phyloP scores from a whole-genome alignment of 1,140 invertebrate species.

The Trichonephila inaurata region DNA sequence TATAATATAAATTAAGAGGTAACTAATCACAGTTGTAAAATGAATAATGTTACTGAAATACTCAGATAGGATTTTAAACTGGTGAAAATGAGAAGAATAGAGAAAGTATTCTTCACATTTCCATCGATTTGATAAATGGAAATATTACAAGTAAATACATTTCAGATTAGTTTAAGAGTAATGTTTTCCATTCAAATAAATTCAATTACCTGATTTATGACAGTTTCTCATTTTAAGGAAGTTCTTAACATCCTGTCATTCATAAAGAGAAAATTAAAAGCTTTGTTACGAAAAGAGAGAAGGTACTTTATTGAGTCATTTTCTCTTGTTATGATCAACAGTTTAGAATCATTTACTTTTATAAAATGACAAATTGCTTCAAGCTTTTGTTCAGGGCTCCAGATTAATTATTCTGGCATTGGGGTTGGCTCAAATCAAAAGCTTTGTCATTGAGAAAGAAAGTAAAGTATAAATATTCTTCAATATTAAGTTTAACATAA shows the following conservation, averaged over 20 bases:
- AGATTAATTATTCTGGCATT: neutral
- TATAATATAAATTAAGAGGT: too few species aligned
- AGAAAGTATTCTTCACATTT: neutral
- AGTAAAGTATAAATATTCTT: too few species aligned
- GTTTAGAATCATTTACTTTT: neutral
- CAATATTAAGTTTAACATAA: too few species aligned
- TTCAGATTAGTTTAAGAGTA: neutral
- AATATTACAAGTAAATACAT: neutral
- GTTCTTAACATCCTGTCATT: conserved; percentile 13
- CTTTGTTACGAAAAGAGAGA: neutral
- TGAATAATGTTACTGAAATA: too few species aligned
- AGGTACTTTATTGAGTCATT: neutral
- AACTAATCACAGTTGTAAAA: too few species aligned
- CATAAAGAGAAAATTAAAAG: neutral
- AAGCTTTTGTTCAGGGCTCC: neutral
- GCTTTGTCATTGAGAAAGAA: too few species aligned
- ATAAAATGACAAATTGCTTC: conserved; percentile 8
- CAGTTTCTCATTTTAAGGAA: conserved; percentile 16
- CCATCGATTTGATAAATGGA: neutral
- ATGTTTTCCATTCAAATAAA: conserved; percentile 1
- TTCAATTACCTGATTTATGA: conserved; percentile 28
- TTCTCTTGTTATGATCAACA: conserved; percentile 22
- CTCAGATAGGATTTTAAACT: neutral
- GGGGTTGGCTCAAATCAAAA: neutral
- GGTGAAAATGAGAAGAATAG: neutral